Evolutionary conservation across 1,140 invertebrate species (phyloP).

Genomic region (Lasaia peninsularis): DNA sequence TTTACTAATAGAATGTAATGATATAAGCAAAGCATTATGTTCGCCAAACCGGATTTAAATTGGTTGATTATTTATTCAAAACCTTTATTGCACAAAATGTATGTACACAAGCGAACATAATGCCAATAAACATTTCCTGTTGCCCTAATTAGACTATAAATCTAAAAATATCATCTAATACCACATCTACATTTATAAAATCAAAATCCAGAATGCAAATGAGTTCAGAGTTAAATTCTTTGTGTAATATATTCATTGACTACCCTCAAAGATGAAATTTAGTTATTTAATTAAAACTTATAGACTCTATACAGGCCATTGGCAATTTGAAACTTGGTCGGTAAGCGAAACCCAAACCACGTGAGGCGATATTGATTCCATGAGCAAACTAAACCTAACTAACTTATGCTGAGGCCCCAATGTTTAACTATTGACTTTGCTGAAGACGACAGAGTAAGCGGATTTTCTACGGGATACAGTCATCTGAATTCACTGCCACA

Average conservation of each 20-base stretch:
- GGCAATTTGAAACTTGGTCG: constrained; percentile 18
- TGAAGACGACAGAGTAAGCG: constrained; percentile 19
- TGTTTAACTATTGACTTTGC: constrained; percentile 23
- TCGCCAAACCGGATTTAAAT: no score
- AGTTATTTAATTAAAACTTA: constrained; percentile 23
- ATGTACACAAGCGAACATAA: no score
- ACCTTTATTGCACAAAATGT: no score
- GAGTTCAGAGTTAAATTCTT: neutral
- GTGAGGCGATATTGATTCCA: constrained; percentile 25
- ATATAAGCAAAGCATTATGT: no score
- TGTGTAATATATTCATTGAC: neutral
- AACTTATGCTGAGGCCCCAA: constrained; percentile 21
- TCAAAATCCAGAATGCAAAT: neutral
- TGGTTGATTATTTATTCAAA: no score
- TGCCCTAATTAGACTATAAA: no score
- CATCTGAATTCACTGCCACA: constrained; percentile 16
- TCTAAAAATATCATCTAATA: no score
- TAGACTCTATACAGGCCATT: constrained; percentile 13
- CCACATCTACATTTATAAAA: no score
- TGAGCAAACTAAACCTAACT: constrained; percentile 24
- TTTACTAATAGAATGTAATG: no score
- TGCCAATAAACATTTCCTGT: no score
- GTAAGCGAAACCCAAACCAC: constrained; percentile 16
- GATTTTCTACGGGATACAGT: constrained; percentile 24
- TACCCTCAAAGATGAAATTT: constrained; percentile 3